phyloP scores from a whole-genome alignment of 2,797 vertebrate species.

The Tiaroga cobitis region DNA sequence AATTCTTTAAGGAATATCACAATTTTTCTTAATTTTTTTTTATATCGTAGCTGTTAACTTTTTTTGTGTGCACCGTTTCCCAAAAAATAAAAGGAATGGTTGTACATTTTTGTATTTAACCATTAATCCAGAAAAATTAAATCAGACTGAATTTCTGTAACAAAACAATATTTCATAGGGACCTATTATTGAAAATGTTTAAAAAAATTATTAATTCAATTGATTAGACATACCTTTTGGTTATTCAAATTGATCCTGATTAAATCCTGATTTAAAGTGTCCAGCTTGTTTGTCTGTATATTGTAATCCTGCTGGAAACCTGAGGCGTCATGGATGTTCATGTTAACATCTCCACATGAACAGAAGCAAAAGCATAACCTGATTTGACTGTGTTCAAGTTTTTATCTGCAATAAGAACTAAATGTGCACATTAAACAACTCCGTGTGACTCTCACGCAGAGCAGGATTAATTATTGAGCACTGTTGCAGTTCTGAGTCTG shows the following conservation, averaged over 20 bases:
- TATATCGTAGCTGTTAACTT: too few species aligned
- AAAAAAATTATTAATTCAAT: too few species aligned
- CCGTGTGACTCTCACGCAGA: neutral
- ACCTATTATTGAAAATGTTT: too few species aligned
- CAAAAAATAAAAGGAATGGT: too few species aligned
- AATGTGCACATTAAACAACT: neutral
- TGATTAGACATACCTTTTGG: neutral
- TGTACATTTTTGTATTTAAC: too few species aligned
- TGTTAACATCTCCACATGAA: neutral
- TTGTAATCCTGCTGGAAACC: slow-evolving; percentile 20
- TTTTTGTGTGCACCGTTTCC: too few species aligned
- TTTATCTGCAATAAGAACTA: neutral
- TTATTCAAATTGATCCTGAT: too few species aligned
- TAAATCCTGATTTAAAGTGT: neutral
- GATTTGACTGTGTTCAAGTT: neutral
- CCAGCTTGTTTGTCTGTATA: neutral
- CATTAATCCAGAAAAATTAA: too few species aligned
- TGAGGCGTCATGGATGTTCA: neutral
- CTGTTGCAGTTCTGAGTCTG: neutral
- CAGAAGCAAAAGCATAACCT: neutral
- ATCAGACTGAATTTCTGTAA: too few species aligned
- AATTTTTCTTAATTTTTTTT: too few species aligned
- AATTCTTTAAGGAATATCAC: too few species aligned
- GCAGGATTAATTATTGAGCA: slow-evolving; percentile 25
- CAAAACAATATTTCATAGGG: too few species aligned